These are phyloP conservation scores for Syrrhaptes paradoxus DNA, from an alignment of 2,113 vertebrate genomes.

Conservation along the genomic window DNA sequence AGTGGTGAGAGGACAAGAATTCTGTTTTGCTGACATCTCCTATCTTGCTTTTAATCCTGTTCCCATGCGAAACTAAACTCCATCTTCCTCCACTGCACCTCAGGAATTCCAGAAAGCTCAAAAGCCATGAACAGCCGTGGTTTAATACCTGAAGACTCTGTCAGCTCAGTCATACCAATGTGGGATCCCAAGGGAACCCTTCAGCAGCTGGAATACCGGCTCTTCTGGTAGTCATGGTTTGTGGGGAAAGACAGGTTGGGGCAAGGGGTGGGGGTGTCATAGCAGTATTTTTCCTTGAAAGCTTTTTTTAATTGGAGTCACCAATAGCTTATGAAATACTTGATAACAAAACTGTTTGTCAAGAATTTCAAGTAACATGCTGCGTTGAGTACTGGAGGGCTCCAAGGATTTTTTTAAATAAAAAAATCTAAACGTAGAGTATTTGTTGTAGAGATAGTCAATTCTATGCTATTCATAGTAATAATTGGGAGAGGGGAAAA, in stretches of 20 bases:
- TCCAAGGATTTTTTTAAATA: background rate
- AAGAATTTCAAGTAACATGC: background rate
- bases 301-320: background rate
- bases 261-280: too few species aligned
- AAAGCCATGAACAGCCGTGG: background rate
- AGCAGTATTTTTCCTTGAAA: background rate
- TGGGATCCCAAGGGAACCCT: background rate
- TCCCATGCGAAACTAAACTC: background rate
- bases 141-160: background rate
- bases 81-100: background rate
- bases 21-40: background rate
- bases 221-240: background rate
- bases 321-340: background rate
- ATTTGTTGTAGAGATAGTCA: background rate
- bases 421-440: background rate
- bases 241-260: background rate
- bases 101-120: background rate
- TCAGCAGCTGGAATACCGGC: background rate
- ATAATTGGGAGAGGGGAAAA: background rate
- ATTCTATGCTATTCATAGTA: accelerated
- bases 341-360: background rate
- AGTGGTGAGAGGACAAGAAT: background rate
- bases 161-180: background rate
- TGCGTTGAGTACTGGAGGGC: background rate
- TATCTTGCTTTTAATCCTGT: background rate